A percentile compares a stretch with the other conserved stretches of the same genome.
phyloP scores from a whole-genome alignment of 2,113 vertebrate genomes.

The Apteryx owenii region DNA sequence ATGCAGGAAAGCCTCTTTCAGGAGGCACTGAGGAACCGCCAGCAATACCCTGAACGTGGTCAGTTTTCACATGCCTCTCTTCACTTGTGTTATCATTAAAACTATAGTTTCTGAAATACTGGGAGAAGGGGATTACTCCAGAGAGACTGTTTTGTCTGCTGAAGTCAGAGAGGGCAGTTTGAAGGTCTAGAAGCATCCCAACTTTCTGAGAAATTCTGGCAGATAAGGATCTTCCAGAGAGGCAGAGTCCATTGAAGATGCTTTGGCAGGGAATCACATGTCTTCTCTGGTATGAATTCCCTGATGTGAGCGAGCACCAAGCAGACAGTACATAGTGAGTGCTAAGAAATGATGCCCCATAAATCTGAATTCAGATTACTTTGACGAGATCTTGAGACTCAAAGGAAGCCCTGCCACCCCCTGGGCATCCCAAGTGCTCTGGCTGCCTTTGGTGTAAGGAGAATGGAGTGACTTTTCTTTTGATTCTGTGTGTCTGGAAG shows the following conservation, averaged over 20 bases:
- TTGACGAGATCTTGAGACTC: background rate
- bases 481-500: background rate
- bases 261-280: accelerated
- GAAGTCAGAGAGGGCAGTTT: background rate
- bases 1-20: background rate
- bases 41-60: background rate
- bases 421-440: background rate
- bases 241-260: background rate
- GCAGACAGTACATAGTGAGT: background rate
- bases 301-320: background rate
- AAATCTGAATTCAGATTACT: background rate
- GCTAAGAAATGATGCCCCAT: accelerated
- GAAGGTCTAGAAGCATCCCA: background rate
- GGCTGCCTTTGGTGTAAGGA: background rate
- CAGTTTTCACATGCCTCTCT: background rate
- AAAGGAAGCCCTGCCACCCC: background rate
- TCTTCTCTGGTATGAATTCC: background rate
- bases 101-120: background rate
- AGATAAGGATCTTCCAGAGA: background rate
- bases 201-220: background rate
- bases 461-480: background rate
- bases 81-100: background rate
- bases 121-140: background rate
- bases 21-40: background rate
- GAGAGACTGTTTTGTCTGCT: background rate